Conservation (phyloP, 2,888 invertebrate genomes). For the Agriopis leucophaearia region DNA sequence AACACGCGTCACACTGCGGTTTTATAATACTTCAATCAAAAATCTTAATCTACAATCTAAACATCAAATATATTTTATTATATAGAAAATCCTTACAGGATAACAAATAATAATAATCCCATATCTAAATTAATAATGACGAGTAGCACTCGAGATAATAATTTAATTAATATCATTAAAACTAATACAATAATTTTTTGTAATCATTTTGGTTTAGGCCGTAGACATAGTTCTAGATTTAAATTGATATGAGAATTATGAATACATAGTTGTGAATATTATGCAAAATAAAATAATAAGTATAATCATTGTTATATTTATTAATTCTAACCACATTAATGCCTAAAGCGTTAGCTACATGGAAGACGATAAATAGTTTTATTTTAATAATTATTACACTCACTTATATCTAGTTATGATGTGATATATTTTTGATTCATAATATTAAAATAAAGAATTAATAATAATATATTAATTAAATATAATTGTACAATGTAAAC, state of each 20-base stretch:
- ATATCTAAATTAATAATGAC: conserved; percentile 35
- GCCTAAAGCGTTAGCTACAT: conserved; percentile 62
- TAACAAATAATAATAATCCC: conserved; percentile 50
- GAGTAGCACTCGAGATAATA: conserved; percentile 37
- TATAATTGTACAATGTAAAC: conserved; percentile 73
- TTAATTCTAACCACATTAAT: conserved; percentile 42
- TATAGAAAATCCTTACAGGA: conserved; percentile 60
- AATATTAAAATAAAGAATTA: conserved; percentile 26
- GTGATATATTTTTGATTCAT: conserved; percentile 30
- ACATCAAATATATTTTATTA: conserved; percentile 34
- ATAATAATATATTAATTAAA: conserved; percentile 47
- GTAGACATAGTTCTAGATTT: conserved; percentile 32
- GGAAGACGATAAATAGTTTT: conserved; percentile 74
- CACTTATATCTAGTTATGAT: conserved; percentile 45
- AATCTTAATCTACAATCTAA: conserved; percentile 43
- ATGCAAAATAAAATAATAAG: background rate
- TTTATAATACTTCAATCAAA: conserved; percentile 47
- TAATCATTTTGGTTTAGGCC: conserved; percentile 40
- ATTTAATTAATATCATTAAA: conserved; percentile 15
- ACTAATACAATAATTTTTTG: conserved; percentile 9
- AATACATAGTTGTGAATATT: background rate
- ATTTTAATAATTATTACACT: conserved; percentile 41
- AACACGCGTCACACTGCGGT: conserved; percentile 65
- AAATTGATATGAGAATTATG: background rate
- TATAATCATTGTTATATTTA: background rate